Evolutionary conservation across 2,888 invertebrate species (phyloP).

Genomic region (Amiota minor): DNA sequence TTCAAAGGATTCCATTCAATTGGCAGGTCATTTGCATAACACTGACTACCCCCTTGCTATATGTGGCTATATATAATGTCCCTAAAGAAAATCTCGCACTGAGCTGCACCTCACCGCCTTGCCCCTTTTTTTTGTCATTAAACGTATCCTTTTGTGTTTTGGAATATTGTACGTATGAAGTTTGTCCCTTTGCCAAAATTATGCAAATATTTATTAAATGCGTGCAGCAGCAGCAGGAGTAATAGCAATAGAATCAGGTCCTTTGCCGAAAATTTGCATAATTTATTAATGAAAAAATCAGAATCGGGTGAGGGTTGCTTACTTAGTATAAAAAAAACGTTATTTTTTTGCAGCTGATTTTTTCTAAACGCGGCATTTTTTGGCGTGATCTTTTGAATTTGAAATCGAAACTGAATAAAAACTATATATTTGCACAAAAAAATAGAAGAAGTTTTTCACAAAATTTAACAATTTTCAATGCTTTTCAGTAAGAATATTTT

Average conservation of each 20-base stretch:
- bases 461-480: background rate
- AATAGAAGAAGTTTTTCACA: no score
- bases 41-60: conserved; percentile 47
- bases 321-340: conserved; percentile 40
- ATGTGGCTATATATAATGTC: no score
- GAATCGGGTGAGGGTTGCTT: conserved; percentile 42
- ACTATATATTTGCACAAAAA: no score
- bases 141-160: background rate
- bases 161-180: background rate
- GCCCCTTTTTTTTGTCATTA: conserved; percentile 1
- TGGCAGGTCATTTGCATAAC: conserved; percentile 72
- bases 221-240: conserved; percentile 38
- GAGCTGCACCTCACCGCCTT: no score
- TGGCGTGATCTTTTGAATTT: background rate
- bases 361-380: conserved; percentile 54
- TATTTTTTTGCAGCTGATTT: conserved; percentile 57
- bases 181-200: conserved; percentile 59
- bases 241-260: conserved; percentile 46
- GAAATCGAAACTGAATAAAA: no score
- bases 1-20: conserved; percentile 26
- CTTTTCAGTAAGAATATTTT: conserved; percentile 24
- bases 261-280: conserved; percentile 55
- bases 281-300: conserved; percentile 47
- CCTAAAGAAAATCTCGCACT: background rate
- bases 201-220: conserved; percentile 62